Conservation (phyloP, 2,888 invertebrate genomes). For the Lutraria lutraria region DNA sequence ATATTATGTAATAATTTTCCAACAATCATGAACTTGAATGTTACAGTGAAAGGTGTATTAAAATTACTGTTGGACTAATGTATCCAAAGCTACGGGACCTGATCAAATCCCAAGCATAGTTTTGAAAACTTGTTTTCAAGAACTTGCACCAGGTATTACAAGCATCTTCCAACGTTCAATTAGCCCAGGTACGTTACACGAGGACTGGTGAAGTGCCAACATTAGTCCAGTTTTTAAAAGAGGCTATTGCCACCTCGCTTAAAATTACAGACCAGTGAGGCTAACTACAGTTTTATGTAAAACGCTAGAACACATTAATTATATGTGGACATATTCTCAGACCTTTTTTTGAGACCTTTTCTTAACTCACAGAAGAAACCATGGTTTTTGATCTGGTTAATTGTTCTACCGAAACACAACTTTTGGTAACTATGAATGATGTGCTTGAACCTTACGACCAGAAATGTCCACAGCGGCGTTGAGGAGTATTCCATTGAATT, state of each 20-base stretch:
- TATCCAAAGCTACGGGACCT: too few relatives aligned
- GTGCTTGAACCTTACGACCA: constrained; percentile 30
- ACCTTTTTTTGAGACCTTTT: constrained; percentile 12
- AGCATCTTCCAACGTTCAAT: constrained; percentile 52
- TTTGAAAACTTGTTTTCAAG: constrained; percentile 49
- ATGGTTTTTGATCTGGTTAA: constrained; percentile 40
- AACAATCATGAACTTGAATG: too few relatives aligned
- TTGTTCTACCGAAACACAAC: constrained; percentile 41
- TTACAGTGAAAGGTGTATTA: too few relatives aligned
- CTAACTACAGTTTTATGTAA: constrained; percentile 35
- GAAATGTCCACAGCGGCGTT: neutral
- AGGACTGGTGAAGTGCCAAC: constrained; percentile 58
- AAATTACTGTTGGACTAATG: too few relatives aligned
- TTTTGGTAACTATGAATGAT: constrained; percentile 39
- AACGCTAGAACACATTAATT: constrained; percentile 46
- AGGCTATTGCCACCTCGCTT: constrained; percentile 47
- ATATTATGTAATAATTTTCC: too few relatives aligned
- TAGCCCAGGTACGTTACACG: constrained; percentile 52
- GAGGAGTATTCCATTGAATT: too few relatives aligned
- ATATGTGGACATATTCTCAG: constrained; percentile 34
- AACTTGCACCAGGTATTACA: constrained; percentile 53
- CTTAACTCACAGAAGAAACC: constrained; percentile 38
- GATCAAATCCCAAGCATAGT: constrained; percentile 55
- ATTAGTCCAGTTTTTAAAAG: constrained; percentile 47
- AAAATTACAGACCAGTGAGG: constrained; percentile 40